Conservation (phyloP, 2,888 invertebrate genomes). For the Tetragnatha montana region DNA sequence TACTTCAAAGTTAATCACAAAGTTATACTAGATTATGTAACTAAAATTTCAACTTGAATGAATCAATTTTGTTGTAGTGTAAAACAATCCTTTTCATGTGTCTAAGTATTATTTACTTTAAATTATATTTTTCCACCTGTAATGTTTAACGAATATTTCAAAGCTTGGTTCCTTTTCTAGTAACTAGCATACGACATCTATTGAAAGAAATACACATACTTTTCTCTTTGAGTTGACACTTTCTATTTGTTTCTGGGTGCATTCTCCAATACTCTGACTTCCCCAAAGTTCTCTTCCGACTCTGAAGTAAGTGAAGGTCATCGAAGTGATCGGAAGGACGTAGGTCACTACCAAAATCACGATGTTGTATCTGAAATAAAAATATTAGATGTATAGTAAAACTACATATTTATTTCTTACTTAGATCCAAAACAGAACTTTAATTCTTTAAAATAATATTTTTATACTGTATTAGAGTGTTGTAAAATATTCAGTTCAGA, state of each 20-base stretch:
- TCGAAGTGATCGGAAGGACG: slow-evolving; percentile 91
- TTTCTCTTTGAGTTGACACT: slow-evolving; percentile 93
- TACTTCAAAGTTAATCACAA: too few species aligned
- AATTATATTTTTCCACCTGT: too few species aligned
- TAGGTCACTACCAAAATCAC: slow-evolving; percentile 92
- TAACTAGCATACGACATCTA: too few species aligned
- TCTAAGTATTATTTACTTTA: too few species aligned
- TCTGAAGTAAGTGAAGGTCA: slow-evolving; percentile 92
- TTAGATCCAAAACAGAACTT: not conserved
- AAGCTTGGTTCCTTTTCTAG: too few species aligned
- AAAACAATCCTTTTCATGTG: too few species aligned
- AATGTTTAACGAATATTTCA: too few species aligned
- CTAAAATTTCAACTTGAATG: too few species aligned
- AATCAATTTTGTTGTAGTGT: too few species aligned
- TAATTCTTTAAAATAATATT: not conserved
- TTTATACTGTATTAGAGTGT: not conserved
- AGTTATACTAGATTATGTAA: too few species aligned
- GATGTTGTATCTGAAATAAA: slow-evolving; percentile 87
- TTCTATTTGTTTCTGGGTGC: slow-evolving; percentile 93
- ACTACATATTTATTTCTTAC: not conserved
- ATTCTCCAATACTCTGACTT: slow-evolving; percentile 95
- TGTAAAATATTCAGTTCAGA: too few species aligned
- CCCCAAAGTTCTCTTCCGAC: slow-evolving; percentile 96
- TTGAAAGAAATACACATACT: slow-evolving; percentile 79
- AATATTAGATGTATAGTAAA: not conserved